Evolutionary conservation across 2,797 vertebrate species (phyloP), one percentile per base, ranked within the genome.

Genomic region (Vireo griseus): DNA sequence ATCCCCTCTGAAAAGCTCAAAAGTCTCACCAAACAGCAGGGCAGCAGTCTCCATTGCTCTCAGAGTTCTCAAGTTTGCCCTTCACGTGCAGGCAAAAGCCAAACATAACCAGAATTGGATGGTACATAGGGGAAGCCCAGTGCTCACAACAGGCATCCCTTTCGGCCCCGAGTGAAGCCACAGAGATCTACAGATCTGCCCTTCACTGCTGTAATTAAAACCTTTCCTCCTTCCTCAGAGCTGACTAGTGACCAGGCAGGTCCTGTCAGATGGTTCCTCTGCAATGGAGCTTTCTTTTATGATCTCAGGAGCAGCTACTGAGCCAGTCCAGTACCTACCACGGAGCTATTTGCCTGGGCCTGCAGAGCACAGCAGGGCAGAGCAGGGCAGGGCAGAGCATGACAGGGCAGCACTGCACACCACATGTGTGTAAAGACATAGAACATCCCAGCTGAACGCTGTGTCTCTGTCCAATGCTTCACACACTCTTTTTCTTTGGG

Each of bases 101-200:
- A 61, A 57, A 50, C 0, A 3, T 25, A 63, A 35, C 31, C 28
- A n/a, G 31, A 85, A 77, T 61, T 28, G 0, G 9, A 9, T 6
- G 10, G 10, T 18, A 39, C 0, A 0, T 47, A 45, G 31, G 9
- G 4, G 14, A 33, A 12, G 13, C 26, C 28, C 31, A 33, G 50
- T 1, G 22, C 35, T 78, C 39, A 22, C 39, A 58, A 35, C 24
- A 74, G 42, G 31, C 24, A 33, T 12, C 16, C 77, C 35, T 58
- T 72, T 65, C 0, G 0, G 24, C 67, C 40, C 24, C 8, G 1
- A 2, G 2, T 21, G 24, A 35, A 89, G 21, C 25, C 15, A 6
- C 13, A 25, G n/a, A 42, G 12, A 8, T 39, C 44, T 59, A 51
- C 15, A 82, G 37, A 44, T 68, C 22, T 54, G 28, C 17, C 51